Conservation (phyloP, 30 jellyfish, hydroid and myxozoan species). For the Morbakka virulenta region DNA sequence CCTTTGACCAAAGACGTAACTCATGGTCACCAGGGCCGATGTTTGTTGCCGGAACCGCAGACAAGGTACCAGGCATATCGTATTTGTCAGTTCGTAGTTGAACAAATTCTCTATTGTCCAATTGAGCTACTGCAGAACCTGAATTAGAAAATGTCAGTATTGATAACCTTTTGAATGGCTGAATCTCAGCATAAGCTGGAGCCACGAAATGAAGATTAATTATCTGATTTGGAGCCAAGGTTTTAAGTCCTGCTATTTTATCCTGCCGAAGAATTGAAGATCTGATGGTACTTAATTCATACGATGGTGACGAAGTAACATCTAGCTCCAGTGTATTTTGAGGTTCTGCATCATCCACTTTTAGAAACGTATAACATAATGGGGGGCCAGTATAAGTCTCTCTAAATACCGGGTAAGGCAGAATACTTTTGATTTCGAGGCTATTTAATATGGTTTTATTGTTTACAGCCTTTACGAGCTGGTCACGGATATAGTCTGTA, state of each 20-base stretch:
- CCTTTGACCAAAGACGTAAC: slow-evolving; percentile 58
- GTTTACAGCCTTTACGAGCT: slow-evolving; percentile 40
- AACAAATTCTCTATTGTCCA: slow-evolving; percentile 47
- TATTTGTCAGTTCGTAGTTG: slow-evolving; percentile 41
- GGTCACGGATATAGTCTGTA: slow-evolving; percentile 63
- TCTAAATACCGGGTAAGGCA: slow-evolving; percentile 50
- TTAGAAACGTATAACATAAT: slow-evolving; percentile 49
- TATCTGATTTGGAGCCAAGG: slow-evolving; percentile 38
- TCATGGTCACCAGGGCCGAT: slow-evolving; percentile 72
- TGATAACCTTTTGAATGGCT: slow-evolving; percentile 35
- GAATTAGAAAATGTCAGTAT: slow-evolving; percentile 55
- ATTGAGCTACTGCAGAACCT: slow-evolving; percentile 59
- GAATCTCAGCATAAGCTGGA: slow-evolving; percentile 43
- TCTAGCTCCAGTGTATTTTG: slow-evolving; percentile 46
- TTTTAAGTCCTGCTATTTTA: slow-evolving; percentile 45
- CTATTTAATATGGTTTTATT: not conserved
- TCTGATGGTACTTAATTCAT: slow-evolving; percentile 36
- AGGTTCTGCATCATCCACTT: slow-evolving; percentile 51
- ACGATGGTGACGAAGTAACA: slow-evolving; percentile 53
- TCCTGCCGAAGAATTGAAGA: slow-evolving; percentile 58
- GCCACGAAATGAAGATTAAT: slow-evolving; percentile 46
- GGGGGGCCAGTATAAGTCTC: slow-evolving; percentile 55
- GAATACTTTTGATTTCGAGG: not conserved
- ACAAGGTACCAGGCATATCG: slow-evolving; percentile 25
- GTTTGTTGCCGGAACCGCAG: slow-evolving; percentile 45